Evolutionary conservation across 1,140 invertebrate species (phyloP).

Genomic region (Drosophila punjabiensis): DNA sequence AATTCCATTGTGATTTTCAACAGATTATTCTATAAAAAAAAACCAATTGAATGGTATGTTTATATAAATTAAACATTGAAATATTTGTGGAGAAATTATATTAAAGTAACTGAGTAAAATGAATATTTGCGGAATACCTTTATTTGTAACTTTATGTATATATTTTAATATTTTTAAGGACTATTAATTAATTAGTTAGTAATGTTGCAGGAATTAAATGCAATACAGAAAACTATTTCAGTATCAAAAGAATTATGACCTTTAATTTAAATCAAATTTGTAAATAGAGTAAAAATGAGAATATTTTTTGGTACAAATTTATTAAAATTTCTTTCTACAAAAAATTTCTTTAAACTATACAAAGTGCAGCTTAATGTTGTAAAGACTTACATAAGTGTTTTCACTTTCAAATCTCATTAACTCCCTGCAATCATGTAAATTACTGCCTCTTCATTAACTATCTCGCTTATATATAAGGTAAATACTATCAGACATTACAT

Average conservation of each 20-base stretch:
- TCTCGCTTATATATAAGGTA: not conserved
- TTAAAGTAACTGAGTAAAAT: not conserved
- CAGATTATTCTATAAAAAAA: conserved; percentile 20
- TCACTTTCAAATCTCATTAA: not conserved
- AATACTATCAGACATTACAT: not conserved
- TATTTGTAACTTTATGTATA: not conserved
- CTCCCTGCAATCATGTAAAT: not conserved
- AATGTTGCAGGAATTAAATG: too few species aligned
- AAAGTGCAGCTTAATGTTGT: not conserved
- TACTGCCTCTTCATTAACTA: not conserved
- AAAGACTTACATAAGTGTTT: not conserved
- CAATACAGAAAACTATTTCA: too few species aligned
- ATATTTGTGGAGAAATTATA: not conserved
- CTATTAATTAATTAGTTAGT: too few species aligned
- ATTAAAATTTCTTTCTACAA: too few species aligned
- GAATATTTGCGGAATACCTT: not conserved
- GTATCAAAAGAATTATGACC: too few species aligned
- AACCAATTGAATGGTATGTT: not conserved
- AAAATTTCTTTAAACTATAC: not conserved
- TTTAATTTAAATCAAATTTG: too few species aligned
- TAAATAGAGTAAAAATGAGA: too few species aligned
- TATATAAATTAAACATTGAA: not conserved
- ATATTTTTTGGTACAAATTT: too few species aligned
- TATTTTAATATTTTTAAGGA: not conserved
- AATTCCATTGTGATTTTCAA: conserved; percentile 29